These are phyloP conservation scores for Herpailurus yagouaroundi DNA, from an alignment of 2,113 vertebrate species.

Conservation along the genomic window DNA sequence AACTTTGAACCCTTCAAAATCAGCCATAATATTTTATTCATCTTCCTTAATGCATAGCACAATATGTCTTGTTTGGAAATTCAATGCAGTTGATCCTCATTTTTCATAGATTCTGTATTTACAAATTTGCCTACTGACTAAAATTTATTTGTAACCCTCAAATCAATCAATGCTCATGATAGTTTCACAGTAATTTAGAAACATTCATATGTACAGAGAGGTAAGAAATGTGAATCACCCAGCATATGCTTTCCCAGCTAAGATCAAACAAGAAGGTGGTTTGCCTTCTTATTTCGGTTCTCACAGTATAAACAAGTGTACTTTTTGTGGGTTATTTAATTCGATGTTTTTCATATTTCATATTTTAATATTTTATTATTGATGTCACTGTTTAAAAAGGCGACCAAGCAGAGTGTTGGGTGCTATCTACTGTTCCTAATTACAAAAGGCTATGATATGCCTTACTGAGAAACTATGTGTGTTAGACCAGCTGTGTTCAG, in stretches of 20 bases:
- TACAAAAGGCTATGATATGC: not conserved
- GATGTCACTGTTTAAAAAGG: not conserved
- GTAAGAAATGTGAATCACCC: not conserved
- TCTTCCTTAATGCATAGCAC: not conserved
- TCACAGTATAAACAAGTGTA: not conserved
- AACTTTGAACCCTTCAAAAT: not conserved
- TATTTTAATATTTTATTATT: not conserved
- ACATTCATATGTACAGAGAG: not conserved
- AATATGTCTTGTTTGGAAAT: not conserved
- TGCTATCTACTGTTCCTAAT: not conserved
- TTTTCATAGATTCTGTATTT: not conserved
- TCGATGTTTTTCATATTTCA: not conserved
- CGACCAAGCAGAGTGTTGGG: not conserved
- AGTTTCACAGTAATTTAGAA: not conserved
- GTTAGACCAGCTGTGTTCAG: not conserved
- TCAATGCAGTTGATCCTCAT: not conserved
- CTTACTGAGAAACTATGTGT: not conserved
- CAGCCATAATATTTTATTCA: not conserved
- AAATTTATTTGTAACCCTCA: not conserved
- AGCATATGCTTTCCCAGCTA: not conserved
- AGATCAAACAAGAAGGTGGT: not conserved
- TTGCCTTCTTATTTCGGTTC: not conserved
- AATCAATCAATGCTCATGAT: not conserved
- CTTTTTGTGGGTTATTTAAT: not conserved
- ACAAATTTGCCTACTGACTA: not conserved